These are phyloP conservation scores for Noctilio leporinus DNA, from an alignment of 2,113 vertebrate genomes.

Conservation along the genomic window DNA sequence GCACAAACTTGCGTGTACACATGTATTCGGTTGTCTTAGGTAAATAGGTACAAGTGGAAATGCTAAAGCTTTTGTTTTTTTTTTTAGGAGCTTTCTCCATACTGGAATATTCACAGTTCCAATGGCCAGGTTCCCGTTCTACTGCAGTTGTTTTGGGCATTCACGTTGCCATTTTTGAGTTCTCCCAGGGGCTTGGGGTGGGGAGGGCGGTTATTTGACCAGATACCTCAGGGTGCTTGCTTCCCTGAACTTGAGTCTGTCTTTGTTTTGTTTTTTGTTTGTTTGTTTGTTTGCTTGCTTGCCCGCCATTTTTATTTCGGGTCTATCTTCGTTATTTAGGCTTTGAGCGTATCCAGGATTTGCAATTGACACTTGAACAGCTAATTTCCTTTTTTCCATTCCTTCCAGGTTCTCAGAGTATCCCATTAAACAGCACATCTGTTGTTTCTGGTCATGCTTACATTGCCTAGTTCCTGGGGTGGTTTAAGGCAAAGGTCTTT, in stretches of 20 bases:
- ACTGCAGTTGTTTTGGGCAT: neutral
- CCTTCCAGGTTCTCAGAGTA: neutral
- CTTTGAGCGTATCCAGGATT: neutral
- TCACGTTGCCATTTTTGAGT: neutral
- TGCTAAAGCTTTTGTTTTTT: neutral
- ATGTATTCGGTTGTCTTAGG: neutral
- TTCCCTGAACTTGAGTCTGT: neutral
- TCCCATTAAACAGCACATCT: neutral
- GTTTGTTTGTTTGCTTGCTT: no score
- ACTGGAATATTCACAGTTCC: neutral
- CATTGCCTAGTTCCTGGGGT: neutral
- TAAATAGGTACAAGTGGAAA: neutral
- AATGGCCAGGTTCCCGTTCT: neutral
- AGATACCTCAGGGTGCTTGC: neutral
- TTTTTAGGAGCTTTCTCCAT: neutral
- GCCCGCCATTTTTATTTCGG: no score
- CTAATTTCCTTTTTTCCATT: neutral
- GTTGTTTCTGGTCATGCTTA: neutral
- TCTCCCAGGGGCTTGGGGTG: neutral
- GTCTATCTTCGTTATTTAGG: neutral
- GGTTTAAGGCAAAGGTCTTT: neutral
- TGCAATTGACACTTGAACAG: neutral
- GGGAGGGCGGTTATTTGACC: neutral
- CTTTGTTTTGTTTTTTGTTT: no score
- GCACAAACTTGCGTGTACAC: neutral